These are phyloP conservation scores for Caenorhabditis briggsae DNA, from an alignment of 1,140 invertebrate species.

Conservation along the genomic window DNA sequence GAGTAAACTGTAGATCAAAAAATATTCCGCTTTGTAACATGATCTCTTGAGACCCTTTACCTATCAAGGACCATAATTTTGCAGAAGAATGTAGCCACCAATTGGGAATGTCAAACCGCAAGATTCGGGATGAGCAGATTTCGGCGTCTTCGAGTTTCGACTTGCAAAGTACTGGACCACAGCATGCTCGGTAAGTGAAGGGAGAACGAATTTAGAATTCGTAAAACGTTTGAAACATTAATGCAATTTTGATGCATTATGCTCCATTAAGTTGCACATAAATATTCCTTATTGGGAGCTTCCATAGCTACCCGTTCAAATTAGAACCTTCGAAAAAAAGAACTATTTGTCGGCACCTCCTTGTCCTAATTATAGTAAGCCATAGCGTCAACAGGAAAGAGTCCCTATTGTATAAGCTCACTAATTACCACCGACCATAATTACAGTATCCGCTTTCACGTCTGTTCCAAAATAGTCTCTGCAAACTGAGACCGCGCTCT, in stretches of 20 bases:
- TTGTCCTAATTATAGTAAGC: slow-evolving; percentile 17
- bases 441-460: slow-evolving; percentile 40
- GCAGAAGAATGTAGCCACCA: slow-evolving; percentile 78
- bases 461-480: not conserved
- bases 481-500: not conserved
- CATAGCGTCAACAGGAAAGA: slow-evolving; percentile 34
- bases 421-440: slow-evolving; percentile 36
- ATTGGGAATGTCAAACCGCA: slow-evolving; percentile 79
- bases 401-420: slow-evolving; percentile 5
- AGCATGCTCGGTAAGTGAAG: slow-evolving; percentile 79
- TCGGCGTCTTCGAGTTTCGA: slow-evolving; percentile 79
- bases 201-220: slow-evolving; percentile 9
- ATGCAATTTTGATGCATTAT: slow-evolving; percentile 2
- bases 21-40: slow-evolving; percentile 12
- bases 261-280: not conserved
- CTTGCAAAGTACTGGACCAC: slow-evolving; percentile 78
- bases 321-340: not conserved
- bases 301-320: not conserved
- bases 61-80: slow-evolving; percentile 58
- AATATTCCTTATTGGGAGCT: not conserved
- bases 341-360: not conserved
- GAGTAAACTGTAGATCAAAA: slow-evolving; percentile 45
- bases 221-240: slow-evolving; percentile 21
- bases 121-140: slow-evolving; percentile 78
- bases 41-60: not conserved